phyloP scores from a whole-genome alignment of 2,113 vertebrate species.

The Edolisoma coerulescens region DNA sequence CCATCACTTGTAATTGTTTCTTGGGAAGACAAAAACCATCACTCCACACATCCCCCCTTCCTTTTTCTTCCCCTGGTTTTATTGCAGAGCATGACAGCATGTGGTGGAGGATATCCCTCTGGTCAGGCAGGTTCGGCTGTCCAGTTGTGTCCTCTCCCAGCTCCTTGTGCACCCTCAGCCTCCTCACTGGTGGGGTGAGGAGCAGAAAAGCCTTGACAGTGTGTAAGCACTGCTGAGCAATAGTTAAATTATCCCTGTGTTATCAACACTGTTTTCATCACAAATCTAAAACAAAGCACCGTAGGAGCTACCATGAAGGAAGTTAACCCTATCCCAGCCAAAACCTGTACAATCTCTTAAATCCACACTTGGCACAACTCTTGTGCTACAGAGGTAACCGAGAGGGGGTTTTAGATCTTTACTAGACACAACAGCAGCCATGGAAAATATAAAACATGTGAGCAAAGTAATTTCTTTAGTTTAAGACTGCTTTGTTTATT shows the following conservation, averaged over 20 bases:
- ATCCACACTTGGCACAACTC: not conserved
- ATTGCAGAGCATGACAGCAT: not conserved
- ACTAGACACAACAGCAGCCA: not conserved
- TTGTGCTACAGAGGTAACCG: not conserved
- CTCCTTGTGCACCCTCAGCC: not conserved
- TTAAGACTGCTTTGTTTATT: not conserved
- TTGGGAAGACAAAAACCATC: not conserved
- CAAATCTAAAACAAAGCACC: not conserved
- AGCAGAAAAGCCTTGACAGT: not conserved
- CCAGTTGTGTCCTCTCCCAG: not conserved
- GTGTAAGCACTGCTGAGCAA: not conserved
- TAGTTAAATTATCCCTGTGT: not conserved
- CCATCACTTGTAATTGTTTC: not conserved
- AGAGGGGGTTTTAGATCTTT: not conserved
- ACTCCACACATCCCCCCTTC: not conserved
- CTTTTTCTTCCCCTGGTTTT: not conserved
- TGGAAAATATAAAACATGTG: not conserved
- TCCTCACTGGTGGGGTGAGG: fast-evolving
- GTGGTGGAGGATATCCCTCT: not conserved
- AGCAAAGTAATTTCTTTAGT: not conserved
- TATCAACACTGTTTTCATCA: not conserved
- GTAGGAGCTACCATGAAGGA: not conserved
- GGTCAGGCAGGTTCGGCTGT: not conserved
- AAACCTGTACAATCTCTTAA: not conserved
- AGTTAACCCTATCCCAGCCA: not conserved